These are phyloP conservation scores for Netelia melanura DNA, from an alignment of 2,888 invertebrate genomes.

Conservation along the genomic window DNA sequence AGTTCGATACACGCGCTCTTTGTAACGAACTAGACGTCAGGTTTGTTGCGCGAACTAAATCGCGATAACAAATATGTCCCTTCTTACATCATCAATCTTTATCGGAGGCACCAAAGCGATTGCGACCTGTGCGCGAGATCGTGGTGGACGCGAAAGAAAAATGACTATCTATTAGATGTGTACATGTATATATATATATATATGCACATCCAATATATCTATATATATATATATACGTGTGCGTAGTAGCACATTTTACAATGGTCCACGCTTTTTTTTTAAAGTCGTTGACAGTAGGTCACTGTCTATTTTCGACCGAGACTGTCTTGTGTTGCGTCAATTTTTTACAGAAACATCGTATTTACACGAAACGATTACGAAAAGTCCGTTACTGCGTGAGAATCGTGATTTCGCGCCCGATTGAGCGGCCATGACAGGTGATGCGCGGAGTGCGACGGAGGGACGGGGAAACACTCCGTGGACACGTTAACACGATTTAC, in stretches of 20 bases:
- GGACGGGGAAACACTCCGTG: constrained; percentile 9
- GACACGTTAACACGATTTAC: constrained; percentile 11
- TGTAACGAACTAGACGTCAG: neutral
- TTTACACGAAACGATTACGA: constrained; percentile 13
- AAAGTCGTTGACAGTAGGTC: constrained; percentile 18
- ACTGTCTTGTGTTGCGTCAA: constrained; percentile 19
- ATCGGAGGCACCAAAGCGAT: constrained; percentile 19
- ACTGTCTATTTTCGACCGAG: constrained; percentile 31
- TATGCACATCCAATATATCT: neutral
- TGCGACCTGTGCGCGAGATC: constrained; percentile 29
- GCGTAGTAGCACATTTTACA: constrained; percentile 31
- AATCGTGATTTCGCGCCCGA: constrained; percentile 51
- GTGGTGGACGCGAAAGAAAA: constrained; percentile 33
- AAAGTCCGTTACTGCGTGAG: neutral
- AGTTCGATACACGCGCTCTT: neutral
- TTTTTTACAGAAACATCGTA: neutral
- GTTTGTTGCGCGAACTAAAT: constrained; percentile 19
- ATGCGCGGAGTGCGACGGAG: neutral
- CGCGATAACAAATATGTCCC: constrained; percentile 24
- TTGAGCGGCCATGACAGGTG: constrained; percentile 9
- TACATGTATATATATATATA: neutral
- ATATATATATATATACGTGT: constrained; percentile 12
- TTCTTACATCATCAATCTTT: constrained; percentile 56
- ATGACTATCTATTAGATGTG: constrained; percentile 25
- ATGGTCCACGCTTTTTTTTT: constrained; percentile 48